phyloP scores from a whole-genome alignment of 1,140 invertebrate genomes.

The Ephestia elutella region DNA sequence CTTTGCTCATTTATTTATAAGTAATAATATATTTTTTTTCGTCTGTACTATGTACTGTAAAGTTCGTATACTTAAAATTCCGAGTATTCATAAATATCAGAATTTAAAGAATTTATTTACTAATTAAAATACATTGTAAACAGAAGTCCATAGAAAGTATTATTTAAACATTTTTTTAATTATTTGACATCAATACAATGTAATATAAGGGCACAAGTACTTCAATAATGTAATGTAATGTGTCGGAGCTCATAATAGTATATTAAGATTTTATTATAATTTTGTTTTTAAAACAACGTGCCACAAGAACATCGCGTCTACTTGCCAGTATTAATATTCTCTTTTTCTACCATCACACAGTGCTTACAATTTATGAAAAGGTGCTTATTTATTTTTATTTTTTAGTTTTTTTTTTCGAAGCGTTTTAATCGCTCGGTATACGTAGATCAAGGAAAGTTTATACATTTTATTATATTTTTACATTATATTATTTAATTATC shows the following conservation, averaged over 20 bases:
- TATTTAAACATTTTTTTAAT: neutral
- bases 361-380: neutral
- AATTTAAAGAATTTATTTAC: too few relatives aligned
- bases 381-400: neutral
- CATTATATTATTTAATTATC: too few relatives aligned
- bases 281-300: conserved; percentile 50
- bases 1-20: too few relatives aligned
- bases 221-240: conserved; percentile 51
- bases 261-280: conserved; percentile 19
- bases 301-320: conserved; percentile 35
- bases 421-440: too few relatives aligned
- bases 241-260: conserved; percentile 35
- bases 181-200: conserved; percentile 5
- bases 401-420: neutral
- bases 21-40: too few relatives aligned
- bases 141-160: neutral
- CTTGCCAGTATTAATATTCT: neutral
- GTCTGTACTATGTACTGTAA: too few relatives aligned
- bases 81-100: too few relatives aligned
- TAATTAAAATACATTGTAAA: neutral
- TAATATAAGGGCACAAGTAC: conserved; percentile 61
- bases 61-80: too few relatives aligned
- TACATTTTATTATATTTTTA: neutral
- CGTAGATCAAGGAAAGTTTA: neutral
- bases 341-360: neutral